Evolutionary conservation across 2,113 vertebrate species (phyloP), one percentile per base, ranked within the genome.

Genomic region (Cyanoliseus patagonus): DNA sequence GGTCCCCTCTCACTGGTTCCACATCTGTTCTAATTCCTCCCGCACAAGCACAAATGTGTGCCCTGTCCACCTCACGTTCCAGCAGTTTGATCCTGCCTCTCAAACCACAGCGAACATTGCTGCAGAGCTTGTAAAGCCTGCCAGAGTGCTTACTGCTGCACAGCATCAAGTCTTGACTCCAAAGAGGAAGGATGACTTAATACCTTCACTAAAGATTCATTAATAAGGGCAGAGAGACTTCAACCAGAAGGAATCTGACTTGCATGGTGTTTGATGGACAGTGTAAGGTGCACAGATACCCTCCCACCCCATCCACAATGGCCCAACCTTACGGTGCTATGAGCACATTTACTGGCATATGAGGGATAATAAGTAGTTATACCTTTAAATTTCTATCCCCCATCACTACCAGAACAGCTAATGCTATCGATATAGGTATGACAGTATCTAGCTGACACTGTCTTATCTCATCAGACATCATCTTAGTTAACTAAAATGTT

Each of bases 101-200:
- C 75, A 55, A 88, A 47, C 73, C 44, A 63, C 67, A 16, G 15
- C 0, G 0, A 84, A 68, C 5, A 1, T 4, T 55, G 62, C 95
- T 75, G 83, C 55, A 35, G 93, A 84, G 74, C 94, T 62, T 28
- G 87, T 66, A 57, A 90, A 92, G 91, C 94, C 94, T 91, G 91
- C 84, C n/a, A 18, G 42, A 6, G 87, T 1, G 30, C 72, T 78
- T 33, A 7, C 10, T 5, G 3, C 91, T 35, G 70, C 67, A 9
- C 7, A 90, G 70, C 91, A 76, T 19, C 46, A 2, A 22, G 35
- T 35, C 59, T n/a, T 13, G 15, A 13, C 46, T 83, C 70, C 53
- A 3, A 2, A 28, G 70, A 30, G 83, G 27, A 28, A 30, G 52
- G 37, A 75, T 17, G 30, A 6, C 49, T 70, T 66, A 19, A 86